These are phyloP conservation scores for Hydractinia echinata DNA, from an alignment of 30 jellyfish, hydroid and myxozoan species.

Conservation along the genomic window DNA sequence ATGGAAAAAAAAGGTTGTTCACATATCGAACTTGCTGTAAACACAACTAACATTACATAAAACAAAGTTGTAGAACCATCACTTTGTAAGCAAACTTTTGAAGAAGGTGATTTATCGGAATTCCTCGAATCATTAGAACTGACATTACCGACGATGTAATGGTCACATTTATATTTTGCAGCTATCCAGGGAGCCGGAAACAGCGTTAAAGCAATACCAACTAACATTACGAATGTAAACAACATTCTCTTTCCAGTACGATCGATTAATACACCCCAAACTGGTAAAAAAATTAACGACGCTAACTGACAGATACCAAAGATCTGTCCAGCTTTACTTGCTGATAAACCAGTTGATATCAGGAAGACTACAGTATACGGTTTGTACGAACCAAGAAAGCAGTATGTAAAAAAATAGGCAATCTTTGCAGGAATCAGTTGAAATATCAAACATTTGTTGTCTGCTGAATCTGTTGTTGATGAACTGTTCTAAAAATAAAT, in stretches of 20 bases:
- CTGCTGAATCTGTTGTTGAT: constrained; percentile 2
- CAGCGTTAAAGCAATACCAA: constrained; percentile 26
- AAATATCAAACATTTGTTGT: too few relatives aligned
- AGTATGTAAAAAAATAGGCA: too few relatives aligned
- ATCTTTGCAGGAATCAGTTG: too few relatives aligned
- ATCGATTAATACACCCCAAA: constrained; percentile 68
- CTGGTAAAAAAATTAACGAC: constrained; percentile 51
- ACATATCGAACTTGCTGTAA: constrained; percentile 9
- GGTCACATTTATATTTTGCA: not conserved
- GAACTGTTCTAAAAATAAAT: too few relatives aligned
- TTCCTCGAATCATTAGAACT: not conserved
- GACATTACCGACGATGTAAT: not conserved
- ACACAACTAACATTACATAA: constrained; percentile 45
- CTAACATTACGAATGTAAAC: constrained; percentile 26
- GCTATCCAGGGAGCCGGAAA: constrained; percentile 81
- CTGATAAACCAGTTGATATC: constrained; percentile 43
- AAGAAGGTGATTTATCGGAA: not conserved
- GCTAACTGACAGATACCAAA: constrained; percentile 55
- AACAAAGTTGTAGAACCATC: not conserved
- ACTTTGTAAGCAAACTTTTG: too few relatives aligned
- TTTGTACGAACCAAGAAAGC: too few relatives aligned
- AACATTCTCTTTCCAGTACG: constrained; percentile 43
- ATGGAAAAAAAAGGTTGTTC: too few relatives aligned
- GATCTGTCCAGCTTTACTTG: constrained; percentile 62
- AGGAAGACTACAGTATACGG: too few relatives aligned